Evolutionary conservation across 2,888 invertebrate species (phyloP).

Genomic region (Hypomecis atomaria): DNA sequence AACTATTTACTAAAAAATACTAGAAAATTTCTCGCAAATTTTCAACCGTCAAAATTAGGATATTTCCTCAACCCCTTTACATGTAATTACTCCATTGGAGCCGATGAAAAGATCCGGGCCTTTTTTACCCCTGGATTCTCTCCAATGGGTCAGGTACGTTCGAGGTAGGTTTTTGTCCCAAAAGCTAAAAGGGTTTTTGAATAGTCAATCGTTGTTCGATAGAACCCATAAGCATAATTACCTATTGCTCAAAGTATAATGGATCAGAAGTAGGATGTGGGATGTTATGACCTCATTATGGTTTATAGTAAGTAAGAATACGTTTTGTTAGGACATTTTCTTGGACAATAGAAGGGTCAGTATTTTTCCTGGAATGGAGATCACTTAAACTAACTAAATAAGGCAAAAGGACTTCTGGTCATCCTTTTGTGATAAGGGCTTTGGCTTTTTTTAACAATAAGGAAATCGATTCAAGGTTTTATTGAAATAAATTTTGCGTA

Average conservation of each 20-base stretch:
- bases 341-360: neutral
- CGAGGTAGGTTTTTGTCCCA: constrained; percentile 32
- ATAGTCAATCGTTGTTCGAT: constrained; percentile 27
- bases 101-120: constrained; percentile 60
- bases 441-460: no score
- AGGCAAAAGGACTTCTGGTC: no score
- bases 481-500: no score
- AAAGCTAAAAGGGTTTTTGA: constrained; percentile 40
- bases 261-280: constrained; percentile 4
- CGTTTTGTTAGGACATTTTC: neutral
- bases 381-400: no score
- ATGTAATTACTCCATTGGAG: constrained; percentile 69
- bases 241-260: constrained; percentile 19
- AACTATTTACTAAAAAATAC: constrained; percentile 58
- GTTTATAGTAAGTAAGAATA: neutral
- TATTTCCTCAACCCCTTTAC: constrained; percentile 57
- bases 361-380: no score
- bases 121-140: constrained; percentile 50
- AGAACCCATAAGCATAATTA: constrained; percentile 33
- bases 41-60: constrained; percentile 60
- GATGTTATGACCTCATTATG: neutral
- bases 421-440: no score
- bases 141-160: constrained; percentile 33
- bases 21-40: constrained; percentile 46
- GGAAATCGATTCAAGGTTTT: no score